Evolutionary conservation across 2,113 vertebrate genomes (phyloP).

Genomic region (Cebidichthys violaceus): DNA sequence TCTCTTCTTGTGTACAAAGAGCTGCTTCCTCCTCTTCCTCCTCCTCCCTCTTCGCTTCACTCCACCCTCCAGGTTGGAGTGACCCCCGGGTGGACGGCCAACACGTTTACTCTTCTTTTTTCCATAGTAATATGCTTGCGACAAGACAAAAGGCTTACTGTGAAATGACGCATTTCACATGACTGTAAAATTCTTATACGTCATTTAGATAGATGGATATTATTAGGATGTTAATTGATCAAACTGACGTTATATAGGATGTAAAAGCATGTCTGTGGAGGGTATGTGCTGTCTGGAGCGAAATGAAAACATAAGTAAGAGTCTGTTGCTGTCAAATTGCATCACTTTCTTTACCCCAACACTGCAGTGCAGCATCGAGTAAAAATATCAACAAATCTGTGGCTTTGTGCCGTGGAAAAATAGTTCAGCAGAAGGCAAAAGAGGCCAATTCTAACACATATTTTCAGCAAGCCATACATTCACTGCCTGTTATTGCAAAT

Average conservation of each 20-base stretch:
- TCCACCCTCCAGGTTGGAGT: constrained; percentile 92
- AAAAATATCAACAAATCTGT: constrained; percentile 33
- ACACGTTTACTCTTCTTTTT: constrained; percentile 95
- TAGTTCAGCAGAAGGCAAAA: constrained; percentile 16
- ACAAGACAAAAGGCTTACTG: constrained; percentile 35
- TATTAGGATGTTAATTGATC: too few species aligned
- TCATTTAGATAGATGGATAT: background rate
- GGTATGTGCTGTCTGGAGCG: background rate
- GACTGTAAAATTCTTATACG: background rate
- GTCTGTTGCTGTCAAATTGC: constrained; percentile 43
- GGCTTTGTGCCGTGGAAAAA: constrained; percentile 1
- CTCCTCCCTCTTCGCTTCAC: constrained; percentile 93
- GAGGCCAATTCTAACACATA: background rate
- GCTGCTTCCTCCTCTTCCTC: constrained; percentile 95
- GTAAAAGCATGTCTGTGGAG: background rate
- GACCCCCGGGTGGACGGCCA: constrained; percentile 91
- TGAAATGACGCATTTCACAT: constrained; percentile 6
- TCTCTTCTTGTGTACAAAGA: constrained; percentile 98
- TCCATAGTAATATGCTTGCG: constrained; percentile 94
- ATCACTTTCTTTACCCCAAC: constrained; percentile 21
- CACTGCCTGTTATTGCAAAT: background rate
- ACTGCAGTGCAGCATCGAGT: constrained; percentile 17
- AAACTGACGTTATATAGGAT: background rate
- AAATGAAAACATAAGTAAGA: background rate
- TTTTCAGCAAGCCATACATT: background rate